These are phyloP conservation scores for Beris chalybata DNA, from an alignment of 2,888 invertebrate species.

Conservation along the genomic window DNA sequence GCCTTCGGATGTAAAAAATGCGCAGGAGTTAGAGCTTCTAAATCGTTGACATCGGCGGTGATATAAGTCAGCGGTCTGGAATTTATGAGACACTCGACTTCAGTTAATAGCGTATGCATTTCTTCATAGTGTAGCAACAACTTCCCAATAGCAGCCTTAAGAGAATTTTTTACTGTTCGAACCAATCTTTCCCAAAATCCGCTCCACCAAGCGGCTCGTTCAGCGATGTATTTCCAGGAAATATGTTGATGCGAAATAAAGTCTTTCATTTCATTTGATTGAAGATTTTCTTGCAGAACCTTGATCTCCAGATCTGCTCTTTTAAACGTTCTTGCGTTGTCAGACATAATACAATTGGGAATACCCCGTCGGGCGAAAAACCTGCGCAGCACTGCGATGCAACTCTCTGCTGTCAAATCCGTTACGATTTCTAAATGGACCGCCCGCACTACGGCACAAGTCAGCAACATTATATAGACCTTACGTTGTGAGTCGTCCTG, in stretches of 20 bases:
- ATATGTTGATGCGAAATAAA: conserved; percentile 17
- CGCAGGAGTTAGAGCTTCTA: conserved; percentile 14
- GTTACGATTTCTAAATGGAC: conserved; percentile 22
- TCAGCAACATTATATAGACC: conserved; percentile 19
- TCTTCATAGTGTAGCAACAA: conserved; percentile 17
- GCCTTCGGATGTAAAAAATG: conserved; percentile 1
- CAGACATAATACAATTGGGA: conserved; percentile 27
- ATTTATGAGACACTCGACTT: conserved; percentile 23
- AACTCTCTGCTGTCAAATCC: conserved; percentile 18
- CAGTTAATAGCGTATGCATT: conserved; percentile 7
- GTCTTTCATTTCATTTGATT: not conserved
- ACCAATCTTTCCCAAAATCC: conserved; percentile 34
- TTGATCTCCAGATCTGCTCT: not conserved
- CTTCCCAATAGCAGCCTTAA: conserved; percentile 17
- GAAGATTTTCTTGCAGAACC: not conserved
- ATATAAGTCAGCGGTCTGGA: conserved; percentile 27
- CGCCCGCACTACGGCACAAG: conserved; percentile 21
- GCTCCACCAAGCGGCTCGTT: conserved; percentile 29
- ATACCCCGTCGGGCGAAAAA: conserved; percentile 27
- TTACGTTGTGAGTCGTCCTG: not conserved
- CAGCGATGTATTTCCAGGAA: conserved; percentile 22
- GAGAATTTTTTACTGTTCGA: conserved; percentile 15
- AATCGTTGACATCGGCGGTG: conserved; percentile 16
- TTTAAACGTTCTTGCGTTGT: conserved; percentile 27
- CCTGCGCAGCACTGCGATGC: conserved; percentile 20